Base-by-base conservation (phyloP, 2,888 invertebrate genomes). In the Lithodes maja region DNA sequence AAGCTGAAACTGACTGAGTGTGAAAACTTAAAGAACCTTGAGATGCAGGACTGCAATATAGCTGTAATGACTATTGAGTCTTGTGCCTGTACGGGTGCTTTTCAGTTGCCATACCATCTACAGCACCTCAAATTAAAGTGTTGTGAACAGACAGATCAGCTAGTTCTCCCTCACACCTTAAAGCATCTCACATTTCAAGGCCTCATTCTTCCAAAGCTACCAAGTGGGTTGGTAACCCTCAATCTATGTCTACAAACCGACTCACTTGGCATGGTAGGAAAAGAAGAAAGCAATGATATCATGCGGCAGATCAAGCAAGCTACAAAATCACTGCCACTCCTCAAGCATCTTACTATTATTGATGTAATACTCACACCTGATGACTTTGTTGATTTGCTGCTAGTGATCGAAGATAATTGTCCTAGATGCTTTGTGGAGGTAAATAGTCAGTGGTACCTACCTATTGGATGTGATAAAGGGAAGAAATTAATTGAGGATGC, bases 1-100 rank as follows among this genome's bases (percentile, higher is more conserved):
- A 75, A 84, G 33, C 5, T 75, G 33, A 84, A 33, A 2, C 17
- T 84, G 33, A 1, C 2, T 17, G n/a, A 84, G 1, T 84, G 84
- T 54, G 75, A 53, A 2, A 54, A 50, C 33, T 9, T 84, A 2
- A 49, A 15, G 5, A 17, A 77, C 55, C 3, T 84, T 12, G n/a
- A 71, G 5, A 12, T 71, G 71, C 1, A 1, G 12, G 71, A 17
- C 71, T 71, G 71, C n/a, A 3, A 71, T n/a, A 71, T n/a, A 17
- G 17, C 12, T 1, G 1, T 5, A n/a, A 12, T 71, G 17, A 5
- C 3, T n/a, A 71, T 71, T n/a, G 17, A 71, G 17, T 1, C 15
- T 1, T 71, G 71, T 17, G 17, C 15, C 3, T n/a, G 12, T 3
- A 71, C 71, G 17, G 17, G 17, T 12, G 17, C 15, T n/a, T 3